Evolutionary conservation across 1,140 invertebrate species (phyloP), one percentile per base, ranked within the genome.

Genomic region (Pseudomyrmex dendroicus): DNA sequence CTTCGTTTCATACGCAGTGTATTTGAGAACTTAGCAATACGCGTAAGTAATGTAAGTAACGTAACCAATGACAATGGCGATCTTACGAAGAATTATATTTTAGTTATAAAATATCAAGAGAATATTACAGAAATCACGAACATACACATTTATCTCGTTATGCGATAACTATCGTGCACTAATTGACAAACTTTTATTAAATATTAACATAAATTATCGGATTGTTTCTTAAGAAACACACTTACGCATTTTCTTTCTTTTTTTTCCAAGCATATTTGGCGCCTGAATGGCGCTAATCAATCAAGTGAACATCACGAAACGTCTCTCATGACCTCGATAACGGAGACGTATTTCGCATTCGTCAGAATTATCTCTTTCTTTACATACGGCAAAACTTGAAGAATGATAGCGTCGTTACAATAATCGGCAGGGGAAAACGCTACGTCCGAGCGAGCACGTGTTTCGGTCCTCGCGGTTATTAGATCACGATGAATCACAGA

Each of bases 401-500:
- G 35, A 13, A 61, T 78, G 61, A 76, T 66, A 52, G 61, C 20
- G 17, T 67, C 63, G 63, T 70, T 22, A 52, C 52, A 64, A 68
- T 77, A 56, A 77, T 77, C 63, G 12, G 35, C 5, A 54, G 76
- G 22, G 50, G 12, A 17, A 56, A 70, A 68, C 20, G 17, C 20
- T 35, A 68, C 74, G 64, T 80, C 54, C 76, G n/a, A 61, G 54
- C 54, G 54, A 80, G 76, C 76, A 80, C 76, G 66, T 80, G 66
- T 59, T 72, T 72, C 76, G 54, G 54, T 56, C 64, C 59, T 72
- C 44, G 84, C 63, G 44, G 66, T 86, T 89, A 90, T 91, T 90
- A 86, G 85, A 91, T 91, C 88, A 90, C 73, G 89, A 61, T 80
- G 84, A 91, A 89, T 86, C 83, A 89, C 84, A 87, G 85, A 64